phyloP scores from a whole-genome alignment of 2,797 vertebrate genomes.

The Lepilemur septentrionalis region DNA sequence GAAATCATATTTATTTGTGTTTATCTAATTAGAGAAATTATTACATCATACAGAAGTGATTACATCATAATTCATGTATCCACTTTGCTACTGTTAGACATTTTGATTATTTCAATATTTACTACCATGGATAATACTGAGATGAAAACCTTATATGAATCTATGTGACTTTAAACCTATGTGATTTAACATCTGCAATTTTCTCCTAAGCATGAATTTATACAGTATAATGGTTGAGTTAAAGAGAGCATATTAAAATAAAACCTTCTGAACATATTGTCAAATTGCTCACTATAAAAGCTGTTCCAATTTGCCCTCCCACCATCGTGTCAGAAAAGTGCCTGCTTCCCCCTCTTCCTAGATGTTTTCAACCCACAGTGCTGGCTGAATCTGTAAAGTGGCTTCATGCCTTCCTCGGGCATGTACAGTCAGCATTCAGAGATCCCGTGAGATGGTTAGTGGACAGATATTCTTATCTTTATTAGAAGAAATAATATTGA shows the following conservation, averaged over 20 bases:
- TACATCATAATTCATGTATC: not conserved
- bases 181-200: not conserved
- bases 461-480: not conserved
- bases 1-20: conserved; percentile 30
- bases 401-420: not conserved
- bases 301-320: not conserved
- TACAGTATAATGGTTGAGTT: not conserved
- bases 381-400: not conserved
- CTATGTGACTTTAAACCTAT: not conserved
- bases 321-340: not conserved
- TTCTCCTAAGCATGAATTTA: conserved; percentile 8
- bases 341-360: not conserved
- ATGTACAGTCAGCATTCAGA: not conserved
- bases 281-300: not conserved
- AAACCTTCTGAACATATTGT: not conserved
- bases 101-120: conserved; percentile 30
- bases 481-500: not conserved
- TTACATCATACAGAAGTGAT: not conserved
- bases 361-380: not conserved
- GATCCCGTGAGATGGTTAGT: not conserved
- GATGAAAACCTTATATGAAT: not conserved
- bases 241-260: not conserved
- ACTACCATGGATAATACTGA: not conserved
- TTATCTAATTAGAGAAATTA: not conserved
- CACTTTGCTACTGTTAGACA: not conserved